These are phyloP conservation scores for Microchrysa polita DNA, from an alignment of 2,888 invertebrate species.

Conservation along the genomic window DNA sequence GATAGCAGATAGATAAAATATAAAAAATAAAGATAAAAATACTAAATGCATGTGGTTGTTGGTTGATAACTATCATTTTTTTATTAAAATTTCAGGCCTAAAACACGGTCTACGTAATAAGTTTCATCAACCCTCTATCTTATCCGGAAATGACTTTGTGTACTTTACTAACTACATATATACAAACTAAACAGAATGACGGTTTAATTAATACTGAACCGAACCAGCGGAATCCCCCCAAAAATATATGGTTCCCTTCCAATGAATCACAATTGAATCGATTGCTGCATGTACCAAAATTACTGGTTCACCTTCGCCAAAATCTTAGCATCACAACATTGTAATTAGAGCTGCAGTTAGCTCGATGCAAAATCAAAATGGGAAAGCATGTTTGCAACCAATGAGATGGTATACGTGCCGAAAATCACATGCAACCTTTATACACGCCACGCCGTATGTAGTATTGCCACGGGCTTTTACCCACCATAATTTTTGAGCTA, in stretches of 20 bases:
- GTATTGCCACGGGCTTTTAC: no score
- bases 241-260: background rate
- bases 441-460: no score
- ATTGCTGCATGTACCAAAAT: background rate
- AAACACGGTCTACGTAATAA: no score
- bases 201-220: background rate
- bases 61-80: no score
- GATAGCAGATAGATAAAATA: no score
- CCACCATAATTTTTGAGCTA: no score
- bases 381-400: background rate
- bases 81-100: no score
- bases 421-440: constrained; percentile 3
- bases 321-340: background rate
- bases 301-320: constrained; percentile 3
- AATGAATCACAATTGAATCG: background rate
- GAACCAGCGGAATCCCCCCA: no score
- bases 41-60: no score
- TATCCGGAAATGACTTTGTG: background rate
- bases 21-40: no score
- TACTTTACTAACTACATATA: no score
- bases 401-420: background rate
- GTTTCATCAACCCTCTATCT: no score
- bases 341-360: background rate
- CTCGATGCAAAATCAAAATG: background rate
- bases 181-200: background rate